Evolutionary conservation across 1,140 invertebrate genomes (phyloP), one percentile per base, ranked within the genome.

Genomic region (Pollicipes pollicipes): DNA sequence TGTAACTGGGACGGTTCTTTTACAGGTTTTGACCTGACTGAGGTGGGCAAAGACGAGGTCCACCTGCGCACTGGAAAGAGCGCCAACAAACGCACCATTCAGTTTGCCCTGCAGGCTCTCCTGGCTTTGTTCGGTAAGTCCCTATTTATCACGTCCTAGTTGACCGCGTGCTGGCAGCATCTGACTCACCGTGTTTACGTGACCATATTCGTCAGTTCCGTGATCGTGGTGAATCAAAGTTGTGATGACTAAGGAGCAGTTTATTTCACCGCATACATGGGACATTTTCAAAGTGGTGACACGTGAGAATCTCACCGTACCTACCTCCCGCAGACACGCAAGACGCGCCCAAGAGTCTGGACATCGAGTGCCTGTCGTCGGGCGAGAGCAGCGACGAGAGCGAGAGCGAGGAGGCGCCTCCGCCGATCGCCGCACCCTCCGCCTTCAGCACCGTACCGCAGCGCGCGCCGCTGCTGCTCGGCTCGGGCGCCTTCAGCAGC

Each of bases 31-130:
- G 94, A 97, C 79, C 80, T 97, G 29, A 93, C 92, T 76, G 93
- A 95, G 80, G 94, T 97, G 30, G 93, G 93, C 0, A 71, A 91
- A 74, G 90, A 95, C 77, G 91, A 95, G 82, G 92, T 97, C 0
- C 95, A 88, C 0, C 81, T 97, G 17, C 84, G 92, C 72, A 90
- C 90, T 30, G 91, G 93, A 37, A 95, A 95, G 79, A 88, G 91
- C 76, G 91, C 91, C 3, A 93, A 91, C 74, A 85, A 89, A 70
- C 82, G 93, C 68, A 89, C 90, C 73, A 89, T 96, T 72, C 92
- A 96, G 78, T 95, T 95, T 81, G 93, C 93, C 26, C 81, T 95
- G 10, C 93, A 96, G 81, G 91, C 93, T 10, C 81, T 96, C 13
- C 83, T 95, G 1, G 91, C 94, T 35, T 81, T 97, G 71, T 95